These are phyloP conservation scores for Characodon lateralis DNA, from an alignment of 2,797 vertebrate genomes.

Conservation along the genomic window DNA sequence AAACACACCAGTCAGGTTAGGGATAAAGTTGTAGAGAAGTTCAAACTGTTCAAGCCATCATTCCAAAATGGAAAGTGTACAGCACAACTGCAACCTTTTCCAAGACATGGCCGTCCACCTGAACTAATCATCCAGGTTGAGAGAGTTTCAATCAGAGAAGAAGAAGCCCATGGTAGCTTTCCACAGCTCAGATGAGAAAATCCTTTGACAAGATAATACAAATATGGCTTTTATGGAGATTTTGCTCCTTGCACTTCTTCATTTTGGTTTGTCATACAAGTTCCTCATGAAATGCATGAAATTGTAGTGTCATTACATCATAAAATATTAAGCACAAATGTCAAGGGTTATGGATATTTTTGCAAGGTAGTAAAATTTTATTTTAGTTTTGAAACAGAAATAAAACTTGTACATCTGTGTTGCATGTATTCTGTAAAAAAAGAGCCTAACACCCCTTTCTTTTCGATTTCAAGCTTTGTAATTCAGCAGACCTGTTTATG, in stretches of 20 bases:
- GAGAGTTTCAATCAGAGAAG: not conserved
- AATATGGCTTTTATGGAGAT: not conserved
- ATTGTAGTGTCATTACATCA: not conserved
- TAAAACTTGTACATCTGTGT: not conserved
- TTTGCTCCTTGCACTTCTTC: not conserved
- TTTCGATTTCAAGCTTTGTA: not conserved
- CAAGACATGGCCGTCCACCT: too few relatives aligned
- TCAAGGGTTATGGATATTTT: not conserved
- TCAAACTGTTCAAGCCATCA: too few relatives aligned
- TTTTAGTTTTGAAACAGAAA: not conserved
- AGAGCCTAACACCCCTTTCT: not conserved
- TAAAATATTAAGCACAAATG: not conserved
- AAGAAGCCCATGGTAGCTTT: not conserved
- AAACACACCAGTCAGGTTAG: too few relatives aligned
- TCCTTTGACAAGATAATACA: too few relatives aligned
- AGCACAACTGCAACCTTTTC: too few relatives aligned
- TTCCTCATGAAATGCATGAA: not conserved
- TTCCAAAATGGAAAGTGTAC: too few relatives aligned
- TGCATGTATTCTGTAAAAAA: not conserved
- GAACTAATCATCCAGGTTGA: not conserved
- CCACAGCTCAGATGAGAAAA: too few relatives aligned
- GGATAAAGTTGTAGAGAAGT: too few relatives aligned
- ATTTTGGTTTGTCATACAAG: not conserved
- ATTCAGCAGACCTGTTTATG: not conserved
- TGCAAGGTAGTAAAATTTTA: not conserved